Percentiles rank a stretch among this genome's conserved stretches.
phyloP scores from a whole-genome alignment of 1,140 invertebrate species.

The Leptinotarsa defecta region DNA sequence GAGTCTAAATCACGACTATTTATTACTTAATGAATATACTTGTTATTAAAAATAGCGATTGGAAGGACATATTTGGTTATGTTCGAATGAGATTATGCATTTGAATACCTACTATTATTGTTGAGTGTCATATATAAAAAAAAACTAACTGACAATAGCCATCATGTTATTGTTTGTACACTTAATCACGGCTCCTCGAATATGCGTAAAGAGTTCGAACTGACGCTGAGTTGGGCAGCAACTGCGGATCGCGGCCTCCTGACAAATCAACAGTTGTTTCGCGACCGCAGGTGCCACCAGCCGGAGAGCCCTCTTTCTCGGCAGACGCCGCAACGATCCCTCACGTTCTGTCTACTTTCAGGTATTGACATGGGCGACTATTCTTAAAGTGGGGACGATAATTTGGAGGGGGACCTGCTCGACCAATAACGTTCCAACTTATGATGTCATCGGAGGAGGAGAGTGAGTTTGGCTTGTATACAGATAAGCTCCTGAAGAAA shows the following conservation, averaged over 20 bases:
- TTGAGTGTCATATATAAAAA: background rate
- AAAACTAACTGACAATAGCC: background rate
- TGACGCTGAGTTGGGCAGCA: conserved; percentile 12
- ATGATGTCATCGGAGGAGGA: conserved; percentile 96
- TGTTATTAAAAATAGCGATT: too few species aligned
- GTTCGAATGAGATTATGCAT: background rate
- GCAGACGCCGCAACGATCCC: conserved; percentile 36
- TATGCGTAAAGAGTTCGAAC: conserved; percentile 1
- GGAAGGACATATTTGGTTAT: too few species aligned
- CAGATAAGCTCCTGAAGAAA: conserved; percentile 88
- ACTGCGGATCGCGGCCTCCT: conserved; percentile 25
- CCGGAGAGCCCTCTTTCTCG: conserved; percentile 31
- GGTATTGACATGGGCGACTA: conserved; percentile 58
- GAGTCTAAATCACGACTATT: too few species aligned
- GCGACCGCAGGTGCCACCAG: conserved; percentile 38
- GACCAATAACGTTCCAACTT: conserved; percentile 75
- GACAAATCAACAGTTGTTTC: conserved; percentile 52
- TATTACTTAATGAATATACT: too few species aligned
- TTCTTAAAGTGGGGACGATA: conserved; percentile 56
- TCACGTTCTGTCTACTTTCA: conserved; percentile 49
- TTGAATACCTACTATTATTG: background rate
- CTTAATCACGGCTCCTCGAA: background rate
- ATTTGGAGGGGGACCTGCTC: conserved; percentile 56
- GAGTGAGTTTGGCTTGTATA: conserved; percentile 83
- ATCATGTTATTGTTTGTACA: conserved; percentile 2